Conservation (phyloP, 2,888 invertebrate species). For the Alloscopus bannaensis region DNA sequence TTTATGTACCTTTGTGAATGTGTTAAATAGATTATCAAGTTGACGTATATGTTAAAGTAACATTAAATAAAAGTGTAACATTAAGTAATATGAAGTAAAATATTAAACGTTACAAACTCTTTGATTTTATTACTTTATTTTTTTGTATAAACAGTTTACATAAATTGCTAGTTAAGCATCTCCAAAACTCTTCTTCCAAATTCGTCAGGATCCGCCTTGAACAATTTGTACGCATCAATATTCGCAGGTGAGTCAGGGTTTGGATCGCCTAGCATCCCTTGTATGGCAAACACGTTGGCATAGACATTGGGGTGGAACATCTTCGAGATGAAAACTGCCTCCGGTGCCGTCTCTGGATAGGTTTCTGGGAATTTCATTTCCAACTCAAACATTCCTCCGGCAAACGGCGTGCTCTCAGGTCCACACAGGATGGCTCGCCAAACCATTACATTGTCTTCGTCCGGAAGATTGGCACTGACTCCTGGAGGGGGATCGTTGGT, state of each 20-base stretch:
- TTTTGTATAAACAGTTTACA: too few relatives aligned
- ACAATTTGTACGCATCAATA: constrained; percentile 56
- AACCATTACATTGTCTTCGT: constrained; percentile 51
- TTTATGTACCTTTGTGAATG: too few relatives aligned
- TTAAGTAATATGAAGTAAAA: too few relatives aligned
- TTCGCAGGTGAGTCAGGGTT: constrained; percentile 69
- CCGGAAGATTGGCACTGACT: constrained; percentile 42
- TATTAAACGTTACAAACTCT: too few relatives aligned
- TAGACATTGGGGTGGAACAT: constrained; percentile 71
- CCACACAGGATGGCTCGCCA: constrained; percentile 66
- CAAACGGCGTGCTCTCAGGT: constrained; percentile 64
- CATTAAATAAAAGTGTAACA: too few relatives aligned
- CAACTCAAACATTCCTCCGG: constrained; percentile 61
- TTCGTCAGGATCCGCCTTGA: constrained; percentile 19
- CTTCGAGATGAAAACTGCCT: constrained; percentile 56
- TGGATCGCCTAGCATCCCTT: constrained; percentile 65
- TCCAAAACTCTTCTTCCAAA: constrained; percentile 58
- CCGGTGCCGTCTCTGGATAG: constrained; percentile 63
- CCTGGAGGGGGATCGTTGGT: constrained; percentile 56
- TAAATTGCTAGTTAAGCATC: too few relatives aligned
- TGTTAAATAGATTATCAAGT: too few relatives aligned
- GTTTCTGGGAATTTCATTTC: constrained; percentile 48
- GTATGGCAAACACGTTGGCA: constrained; percentile 61
- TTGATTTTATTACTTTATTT: too few relatives aligned
- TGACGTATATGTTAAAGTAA: too few relatives aligned